These are phyloP conservation scores for Gymnoscelis rufifasciata DNA, from an alignment of 2,888 invertebrate species.

Conservation along the genomic window DNA sequence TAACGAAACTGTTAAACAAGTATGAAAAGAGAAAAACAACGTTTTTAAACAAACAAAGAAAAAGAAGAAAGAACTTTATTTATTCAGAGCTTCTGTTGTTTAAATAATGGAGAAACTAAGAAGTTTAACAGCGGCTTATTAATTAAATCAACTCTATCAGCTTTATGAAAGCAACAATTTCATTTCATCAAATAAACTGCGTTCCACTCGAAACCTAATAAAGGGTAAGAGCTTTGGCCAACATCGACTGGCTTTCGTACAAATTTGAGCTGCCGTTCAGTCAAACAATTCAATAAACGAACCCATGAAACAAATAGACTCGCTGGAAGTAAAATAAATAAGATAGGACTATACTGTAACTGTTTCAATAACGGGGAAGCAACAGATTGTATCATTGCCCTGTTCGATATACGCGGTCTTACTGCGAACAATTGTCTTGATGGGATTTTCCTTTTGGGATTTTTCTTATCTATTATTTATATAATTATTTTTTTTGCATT, in stretches of 20 bases:
- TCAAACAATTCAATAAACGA: slow-evolving; percentile 26
- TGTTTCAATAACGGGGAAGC: slow-evolving; percentile 29
- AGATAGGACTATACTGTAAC: slow-evolving; percentile 21
- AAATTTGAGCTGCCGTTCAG: slow-evolving; percentile 9
- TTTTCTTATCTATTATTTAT: too few relatives aligned
- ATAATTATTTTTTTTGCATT: too few relatives aligned
- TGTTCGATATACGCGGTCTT: slow-evolving; percentile 9
- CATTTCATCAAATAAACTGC: slow-evolving; percentile 9
- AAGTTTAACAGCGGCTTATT: neutral
- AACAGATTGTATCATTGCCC: slow-evolving; percentile 25
- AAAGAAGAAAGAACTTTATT: too few relatives aligned
- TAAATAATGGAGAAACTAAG: too few relatives aligned
- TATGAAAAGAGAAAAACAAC: too few relatives aligned
- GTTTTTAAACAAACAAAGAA: too few relatives aligned
- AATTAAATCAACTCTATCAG: slow-evolving; percentile 1
- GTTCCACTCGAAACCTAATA: slow-evolving; percentile 13
- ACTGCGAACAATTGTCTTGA: neutral
- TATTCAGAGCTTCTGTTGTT: too few relatives aligned
- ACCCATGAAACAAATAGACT: slow-evolving; percentile 25
- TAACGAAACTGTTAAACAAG: too few relatives aligned
- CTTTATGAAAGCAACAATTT: slow-evolving; percentile 1
- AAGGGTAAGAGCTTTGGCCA: slow-evolving; percentile 5
- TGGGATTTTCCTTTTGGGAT: neutral
- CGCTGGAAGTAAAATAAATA: slow-evolving; percentile 24
- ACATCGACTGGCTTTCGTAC: slow-evolving; percentile 4